Evolutionary conservation across 2,113 vertebrate genomes (phyloP), one percentile per base, ranked within the genome.

Genomic region (Tursiops truncatus): DNA sequence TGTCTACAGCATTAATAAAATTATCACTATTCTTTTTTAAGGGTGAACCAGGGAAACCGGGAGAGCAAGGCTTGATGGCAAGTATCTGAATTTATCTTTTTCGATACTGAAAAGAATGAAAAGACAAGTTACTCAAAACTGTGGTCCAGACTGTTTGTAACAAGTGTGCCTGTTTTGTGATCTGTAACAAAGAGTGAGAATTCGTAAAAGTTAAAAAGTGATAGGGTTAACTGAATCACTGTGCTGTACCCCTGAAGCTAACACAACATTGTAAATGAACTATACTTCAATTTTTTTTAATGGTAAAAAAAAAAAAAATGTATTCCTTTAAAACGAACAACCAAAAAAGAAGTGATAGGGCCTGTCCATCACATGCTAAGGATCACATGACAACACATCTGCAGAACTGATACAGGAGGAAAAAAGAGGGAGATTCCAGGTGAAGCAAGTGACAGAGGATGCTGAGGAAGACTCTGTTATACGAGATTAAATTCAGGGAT

Each of bases 11-110:
- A 53, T 84, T 97, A 73, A 62, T 97, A 53, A 97, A 97, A 96
- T 71, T 84, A 47, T 92, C 95, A 12, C 62, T 62, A 50, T 67
- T 0, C 96, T 44, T 97, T 98, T 98, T 94, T 62, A 95, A 99
- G 99, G 99, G 99, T 74, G 99, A 99, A 93, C 98, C 99, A 93
- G 99, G 99, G 92, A 99, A 98, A 93, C 98, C 99, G 93, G 99
- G 99, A 97, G 99, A 99, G 74, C 97, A 98, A 84, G 99, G 99
- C 95, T 65, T 99, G 65, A 91, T 98, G 98, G 99, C 99, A 98
- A 99, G 99, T 97, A 98, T 95, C 88, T 96, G 65, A 38, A 21
- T 94, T 96, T 92, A 67, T 91, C 26, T 95, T 89, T 85, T 96
- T 86, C 47, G 74, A 26, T 81, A 65, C 17, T 53, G 68, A 74